Conservation (phyloP, 2,888 invertebrate genomes). For the Hemaris fuciformis region DNA sequence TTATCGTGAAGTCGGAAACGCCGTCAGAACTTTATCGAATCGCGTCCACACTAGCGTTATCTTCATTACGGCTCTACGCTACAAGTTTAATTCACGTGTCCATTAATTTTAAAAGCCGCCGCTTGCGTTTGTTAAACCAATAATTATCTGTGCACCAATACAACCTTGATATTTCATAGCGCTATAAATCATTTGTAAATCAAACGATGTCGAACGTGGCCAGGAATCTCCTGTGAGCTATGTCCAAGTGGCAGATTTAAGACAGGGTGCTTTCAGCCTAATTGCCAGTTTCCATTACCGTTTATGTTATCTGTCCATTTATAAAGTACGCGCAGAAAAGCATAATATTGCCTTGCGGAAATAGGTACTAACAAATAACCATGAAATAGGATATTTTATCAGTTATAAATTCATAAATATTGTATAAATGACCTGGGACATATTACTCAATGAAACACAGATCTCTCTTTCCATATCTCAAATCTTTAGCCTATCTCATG, state of each 20-base stretch:
- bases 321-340: neutral
- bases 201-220: slow-evolving; percentile 53
- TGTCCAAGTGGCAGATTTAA: slow-evolving; percentile 54
- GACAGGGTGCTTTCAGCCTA: slow-evolving; percentile 28
- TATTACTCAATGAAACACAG: no score
- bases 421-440: no score
- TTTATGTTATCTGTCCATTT: neutral
- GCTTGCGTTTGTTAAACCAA: slow-evolving; percentile 65
- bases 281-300: slow-evolving; percentile 40
- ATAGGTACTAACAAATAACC: neutral
- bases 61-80: slow-evolving; percentile 71
- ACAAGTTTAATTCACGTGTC: slow-evolving; percentile 72
- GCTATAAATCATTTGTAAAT: slow-evolving; percentile 68
- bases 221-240: slow-evolving; percentile 38
- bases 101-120: slow-evolving; percentile 75
- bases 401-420: no score
- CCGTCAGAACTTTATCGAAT: slow-evolving; percentile 71
- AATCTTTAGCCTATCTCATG: no score
- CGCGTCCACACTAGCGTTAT: slow-evolving; percentile 66
- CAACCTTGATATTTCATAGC: slow-evolving; percentile 47
- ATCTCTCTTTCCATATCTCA: no score
- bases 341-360: neutral
- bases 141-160: slow-evolving; percentile 67
- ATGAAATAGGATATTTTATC: no score
- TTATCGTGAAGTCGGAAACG: slow-evolving; percentile 66